These are phyloP conservation scores for Melanophora roralis DNA, from an alignment of 2,888 invertebrate species.

Conservation along the genomic window DNA sequence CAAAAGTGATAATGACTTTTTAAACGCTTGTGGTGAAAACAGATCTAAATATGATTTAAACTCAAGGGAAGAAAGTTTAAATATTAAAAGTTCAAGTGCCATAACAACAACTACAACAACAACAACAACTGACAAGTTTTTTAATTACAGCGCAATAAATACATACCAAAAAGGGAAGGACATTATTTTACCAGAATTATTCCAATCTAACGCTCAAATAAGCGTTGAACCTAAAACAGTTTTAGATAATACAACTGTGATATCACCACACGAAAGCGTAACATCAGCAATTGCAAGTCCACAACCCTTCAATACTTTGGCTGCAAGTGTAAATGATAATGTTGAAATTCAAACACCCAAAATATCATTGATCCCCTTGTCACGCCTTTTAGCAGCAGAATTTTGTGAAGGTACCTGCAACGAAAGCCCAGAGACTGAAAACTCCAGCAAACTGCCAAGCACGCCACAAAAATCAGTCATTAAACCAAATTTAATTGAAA, in stretches of 20 bases:
- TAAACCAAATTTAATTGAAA: slow-evolving; percentile 65
- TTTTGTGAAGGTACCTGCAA: slow-evolving; percentile 63
- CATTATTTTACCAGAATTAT: not conserved
- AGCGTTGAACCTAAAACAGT: slow-evolving; percentile 14
- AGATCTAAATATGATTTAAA: not conserved
- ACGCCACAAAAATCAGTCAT: slow-evolving; percentile 13
- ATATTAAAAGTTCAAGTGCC: slow-evolving; percentile 2
- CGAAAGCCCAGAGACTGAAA: slow-evolving; percentile 46
- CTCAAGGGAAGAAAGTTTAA: not conserved
- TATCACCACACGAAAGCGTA: not conserved
- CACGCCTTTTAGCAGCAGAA: slow-evolving; percentile 65
- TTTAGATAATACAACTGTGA: slow-evolving; percentile 8
- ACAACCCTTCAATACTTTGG: not conserved
- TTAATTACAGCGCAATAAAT: not conserved
- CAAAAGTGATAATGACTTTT: not conserved
- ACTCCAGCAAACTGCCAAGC: not conserved
- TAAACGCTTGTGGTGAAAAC: not conserved
- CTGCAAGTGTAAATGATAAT: slow-evolving; percentile 24
- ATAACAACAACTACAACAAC: not conserved
- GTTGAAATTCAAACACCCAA: slow-evolving; percentile 61
- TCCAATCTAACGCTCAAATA: not conserved
- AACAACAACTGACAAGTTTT: slow-evolving; percentile 4
- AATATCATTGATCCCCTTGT: slow-evolving; percentile 71
- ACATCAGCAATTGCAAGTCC: not conserved
- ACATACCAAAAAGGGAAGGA: not conserved